phyloP scores from a whole-genome alignment of 2,113 vertebrate genomes.

The Bufo gargarizans region DNA sequence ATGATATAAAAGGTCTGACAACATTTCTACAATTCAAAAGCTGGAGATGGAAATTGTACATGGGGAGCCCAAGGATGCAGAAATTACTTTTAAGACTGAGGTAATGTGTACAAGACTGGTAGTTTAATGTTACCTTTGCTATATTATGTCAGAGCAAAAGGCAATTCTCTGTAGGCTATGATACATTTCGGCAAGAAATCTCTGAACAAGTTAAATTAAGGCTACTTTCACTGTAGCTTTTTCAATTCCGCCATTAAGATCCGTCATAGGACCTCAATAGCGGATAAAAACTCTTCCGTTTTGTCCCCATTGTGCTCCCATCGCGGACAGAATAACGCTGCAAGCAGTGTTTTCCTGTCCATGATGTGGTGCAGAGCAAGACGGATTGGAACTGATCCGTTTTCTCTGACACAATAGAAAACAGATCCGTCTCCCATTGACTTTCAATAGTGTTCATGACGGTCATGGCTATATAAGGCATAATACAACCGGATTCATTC shows the following conservation, averaged over 20 bases:
- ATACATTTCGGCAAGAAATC: neutral
- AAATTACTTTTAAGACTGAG: constrained; percentile 14
- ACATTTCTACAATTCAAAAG: constrained; percentile 25
- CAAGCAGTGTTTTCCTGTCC: no score
- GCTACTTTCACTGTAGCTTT: neutral
- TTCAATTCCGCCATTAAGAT: neutral
- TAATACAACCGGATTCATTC: no score
- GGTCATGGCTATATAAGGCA: no score
- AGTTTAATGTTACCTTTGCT: neutral
- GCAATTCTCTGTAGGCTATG: neutral
- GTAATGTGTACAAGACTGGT: neutral
- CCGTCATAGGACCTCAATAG: no score
- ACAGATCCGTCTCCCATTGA: no score
- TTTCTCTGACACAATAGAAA: no score
- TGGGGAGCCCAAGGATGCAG: neutral
- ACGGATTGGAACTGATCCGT: no score
- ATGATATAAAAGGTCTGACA: constrained; percentile 60
- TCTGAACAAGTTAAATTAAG: neutral
- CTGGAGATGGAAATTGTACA: neutral
- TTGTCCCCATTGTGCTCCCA: no score
- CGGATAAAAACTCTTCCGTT: no score
- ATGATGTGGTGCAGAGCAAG: no score
- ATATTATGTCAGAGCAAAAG: neutral
- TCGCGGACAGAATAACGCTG: no score
- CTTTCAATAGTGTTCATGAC: no score